Evolutionary conservation across 1,140 invertebrate genomes (phyloP).

Genomic region (Drosophila pandora): DNA sequence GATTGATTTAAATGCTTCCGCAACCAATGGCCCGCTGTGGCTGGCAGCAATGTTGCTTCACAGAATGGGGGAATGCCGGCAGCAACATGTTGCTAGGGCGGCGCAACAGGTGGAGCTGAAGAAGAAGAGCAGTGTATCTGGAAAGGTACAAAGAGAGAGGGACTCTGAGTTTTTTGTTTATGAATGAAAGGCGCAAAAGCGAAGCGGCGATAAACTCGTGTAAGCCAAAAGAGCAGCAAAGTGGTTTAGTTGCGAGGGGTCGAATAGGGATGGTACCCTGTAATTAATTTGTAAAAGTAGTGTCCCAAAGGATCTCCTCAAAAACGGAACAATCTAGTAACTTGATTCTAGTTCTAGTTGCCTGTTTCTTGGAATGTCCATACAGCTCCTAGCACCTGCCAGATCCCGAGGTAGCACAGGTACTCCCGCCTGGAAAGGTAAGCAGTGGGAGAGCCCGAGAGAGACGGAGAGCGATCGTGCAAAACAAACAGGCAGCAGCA

Average conservation of each 20-base stretch:
- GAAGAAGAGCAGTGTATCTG: conserved; percentile 10
- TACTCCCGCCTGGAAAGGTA: conserved; percentile 5
- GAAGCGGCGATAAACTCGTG: conserved; percentile 65
- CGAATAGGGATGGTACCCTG: conserved; percentile 1
- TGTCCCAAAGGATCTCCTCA: too few species aligned
- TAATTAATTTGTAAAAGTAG: neutral
- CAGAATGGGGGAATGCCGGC: neutral
- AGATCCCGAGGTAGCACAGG: conserved; percentile 10
- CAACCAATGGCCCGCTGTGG: conserved; percentile 11
- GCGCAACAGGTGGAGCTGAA: conserved; percentile 63
- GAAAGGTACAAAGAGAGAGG: neutral
- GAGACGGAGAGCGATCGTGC: conserved; percentile 25
- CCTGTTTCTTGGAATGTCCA: neutral
- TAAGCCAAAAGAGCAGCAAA: conserved; percentile 45
- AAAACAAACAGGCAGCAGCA: conserved; percentile 38
- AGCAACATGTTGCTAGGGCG: conserved; percentile 44
- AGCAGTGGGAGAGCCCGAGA: conserved; percentile 7
- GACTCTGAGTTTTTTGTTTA: conserved; percentile 66
- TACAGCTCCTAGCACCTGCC: conserved; percentile 6
- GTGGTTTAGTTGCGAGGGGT: neutral
- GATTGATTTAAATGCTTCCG: conserved; percentile 19
- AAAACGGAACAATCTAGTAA: too few species aligned
- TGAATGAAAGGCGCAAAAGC: conserved; percentile 73
- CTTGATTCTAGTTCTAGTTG: neutral
- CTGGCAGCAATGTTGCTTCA: conserved; percentile 9